Evolutionary conservation across 2,113 vertebrate species (phyloP), one percentile per base, ranked within the genome.

Genomic region (Gopherus evgoodei): DNA sequence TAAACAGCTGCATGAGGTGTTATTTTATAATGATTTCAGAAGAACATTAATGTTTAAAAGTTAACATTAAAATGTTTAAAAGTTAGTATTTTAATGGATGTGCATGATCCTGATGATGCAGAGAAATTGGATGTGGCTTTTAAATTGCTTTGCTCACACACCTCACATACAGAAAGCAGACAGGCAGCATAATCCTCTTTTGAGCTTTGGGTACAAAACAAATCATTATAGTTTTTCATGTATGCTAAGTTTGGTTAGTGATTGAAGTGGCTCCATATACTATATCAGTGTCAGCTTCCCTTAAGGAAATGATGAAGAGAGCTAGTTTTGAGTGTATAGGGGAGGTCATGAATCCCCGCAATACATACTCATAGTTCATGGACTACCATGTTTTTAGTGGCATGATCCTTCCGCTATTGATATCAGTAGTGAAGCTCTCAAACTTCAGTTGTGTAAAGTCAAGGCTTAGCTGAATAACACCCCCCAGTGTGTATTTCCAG

Each of bases 1-100:
- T 85, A 91, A 88, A 95, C 90, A 53, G 69, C 86, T 6, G 0
- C 25, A 85, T 90, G 82, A 86, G 95, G 56, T 84, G 92, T 91
- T 94, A 93, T 95, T 97, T 97, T 90, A 89, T 97, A 96, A 96
- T 97, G 97, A 97, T 97, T 97, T 97, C 93, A 87, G 94, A 83
- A 56, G 93, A 94, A 97, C 95, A 93, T 90, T 93, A 95, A 93
- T 91, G 81, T 97, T 95, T 96, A 69, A 89, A 97, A 97, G 86
- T 94, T 96, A 90, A 49, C 11, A 10, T 49, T 49, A 49, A 49
- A 95, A 93, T 92, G 81, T 97, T 95, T 96, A 69, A 89, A 97
- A 97, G 86, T 94, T 96, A 90, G 89, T 93, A 85, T 87, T 97
- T 96, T 95, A 97, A 98, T 95, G 85, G 57, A 96, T 96, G 79